These are phyloP conservation scores for Monomorium pharaonis DNA, from an alignment of 1,140 invertebrate genomes.

Conservation along the genomic window DNA sequence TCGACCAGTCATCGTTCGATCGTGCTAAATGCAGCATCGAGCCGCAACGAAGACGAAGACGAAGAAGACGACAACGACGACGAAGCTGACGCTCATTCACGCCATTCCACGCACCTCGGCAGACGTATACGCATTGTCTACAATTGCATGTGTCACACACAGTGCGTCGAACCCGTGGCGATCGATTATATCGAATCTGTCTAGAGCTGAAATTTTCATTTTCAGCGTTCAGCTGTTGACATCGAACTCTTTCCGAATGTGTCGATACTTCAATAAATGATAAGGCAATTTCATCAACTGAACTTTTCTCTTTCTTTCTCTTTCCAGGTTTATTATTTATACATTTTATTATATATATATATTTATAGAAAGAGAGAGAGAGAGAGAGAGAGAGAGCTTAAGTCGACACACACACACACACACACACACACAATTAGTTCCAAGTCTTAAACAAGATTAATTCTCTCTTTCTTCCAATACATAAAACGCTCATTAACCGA, in stretches of 20 bases:
- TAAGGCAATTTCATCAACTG: background rate
- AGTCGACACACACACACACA: too few species aligned
- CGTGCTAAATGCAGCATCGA: constrained; percentile 29
- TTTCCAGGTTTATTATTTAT: background rate
- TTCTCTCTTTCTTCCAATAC: background rate
- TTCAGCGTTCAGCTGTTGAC: background rate
- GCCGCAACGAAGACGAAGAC: background rate
- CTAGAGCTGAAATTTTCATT: background rate
- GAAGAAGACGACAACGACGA: too few species aligned
- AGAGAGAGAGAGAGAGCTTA: too few species aligned
- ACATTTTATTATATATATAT: background rate
- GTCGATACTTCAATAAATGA: background rate
- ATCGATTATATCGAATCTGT: constrained; percentile 31
- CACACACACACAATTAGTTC: too few species aligned
- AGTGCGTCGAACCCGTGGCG: constrained; percentile 16
- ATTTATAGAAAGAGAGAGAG: too few species aligned
- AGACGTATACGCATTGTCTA: constrained; percentile 35
- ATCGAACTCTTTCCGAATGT: background rate
- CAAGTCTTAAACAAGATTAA: too few species aligned
- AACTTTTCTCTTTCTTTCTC: background rate
- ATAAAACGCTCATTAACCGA: background rate
- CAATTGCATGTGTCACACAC: constrained; percentile 28
- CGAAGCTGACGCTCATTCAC: constrained; percentile 40
- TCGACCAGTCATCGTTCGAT: constrained; percentile 46
- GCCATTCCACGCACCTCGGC: background rate